These are phyloP conservation scores for Otolemur crassicaudatus DNA, from an alignment of 2,797 vertebrate genomes.

Conservation along the genomic window DNA sequence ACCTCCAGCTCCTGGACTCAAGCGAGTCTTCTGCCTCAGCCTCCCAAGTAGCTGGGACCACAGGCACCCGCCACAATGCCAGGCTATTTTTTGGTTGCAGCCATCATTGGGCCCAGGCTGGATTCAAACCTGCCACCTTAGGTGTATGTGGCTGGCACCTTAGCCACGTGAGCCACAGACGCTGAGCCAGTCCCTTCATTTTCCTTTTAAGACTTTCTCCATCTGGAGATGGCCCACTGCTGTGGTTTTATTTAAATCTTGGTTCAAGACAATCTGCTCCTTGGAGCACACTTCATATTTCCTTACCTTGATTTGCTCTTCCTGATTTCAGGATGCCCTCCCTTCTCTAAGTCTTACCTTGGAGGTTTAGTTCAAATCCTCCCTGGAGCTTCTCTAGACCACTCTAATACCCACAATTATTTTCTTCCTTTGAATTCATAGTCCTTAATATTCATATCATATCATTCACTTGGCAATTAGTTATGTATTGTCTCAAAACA, in stretches of 20 bases:
- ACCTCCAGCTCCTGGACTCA: no score
- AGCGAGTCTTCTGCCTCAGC: no score
- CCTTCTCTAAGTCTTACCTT: neutral
- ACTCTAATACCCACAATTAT: neutral
- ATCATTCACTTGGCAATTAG: neutral
- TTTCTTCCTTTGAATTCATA: neutral
- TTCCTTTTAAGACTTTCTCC: neutral
- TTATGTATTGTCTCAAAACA: neutral
- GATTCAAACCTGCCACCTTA: no score
- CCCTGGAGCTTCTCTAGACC: neutral
- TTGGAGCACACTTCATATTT: neutral
- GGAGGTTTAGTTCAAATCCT: neutral
- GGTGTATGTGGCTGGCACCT: no score
- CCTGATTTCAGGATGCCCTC: neutral
- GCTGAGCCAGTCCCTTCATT: neutral
- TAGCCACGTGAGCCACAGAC: no score
- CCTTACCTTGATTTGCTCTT: neutral
- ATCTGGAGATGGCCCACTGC: neutral
- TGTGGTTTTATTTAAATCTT: neutral
- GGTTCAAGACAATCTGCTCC: neutral
- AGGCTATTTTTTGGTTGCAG: no score
- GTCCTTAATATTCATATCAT: neutral
- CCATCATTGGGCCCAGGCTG: no score
- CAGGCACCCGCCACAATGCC: no score
- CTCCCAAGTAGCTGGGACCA: no score